Evolutionary conservation across 2,797 vertebrate species (phyloP).

Genomic region (Micrastur ruficollis): DNA sequence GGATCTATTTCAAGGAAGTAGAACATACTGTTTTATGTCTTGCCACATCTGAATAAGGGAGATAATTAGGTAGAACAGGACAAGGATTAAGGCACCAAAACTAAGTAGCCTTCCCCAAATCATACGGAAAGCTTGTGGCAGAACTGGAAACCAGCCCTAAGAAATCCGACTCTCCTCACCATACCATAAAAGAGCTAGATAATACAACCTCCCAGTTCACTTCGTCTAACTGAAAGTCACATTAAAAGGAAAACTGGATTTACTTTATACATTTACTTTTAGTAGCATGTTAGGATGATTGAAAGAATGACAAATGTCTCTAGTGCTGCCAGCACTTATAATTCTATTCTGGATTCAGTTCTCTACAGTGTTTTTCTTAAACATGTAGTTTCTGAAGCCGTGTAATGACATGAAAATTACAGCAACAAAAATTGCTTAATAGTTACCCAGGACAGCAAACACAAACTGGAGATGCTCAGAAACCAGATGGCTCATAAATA

Average conservation of each 20-base stretch:
- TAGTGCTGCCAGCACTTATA: constrained; percentile 1
- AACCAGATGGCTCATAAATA: constrained; percentile 66
- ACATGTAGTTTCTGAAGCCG: constrained; percentile 24
- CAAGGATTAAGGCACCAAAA: background rate
- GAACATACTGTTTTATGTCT: background rate
- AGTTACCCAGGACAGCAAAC: constrained; percentile 54
- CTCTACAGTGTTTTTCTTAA: constrained; percentile 46
- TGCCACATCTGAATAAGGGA: background rate
- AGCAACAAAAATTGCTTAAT: constrained; percentile 57
- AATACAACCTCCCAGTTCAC: background rate
- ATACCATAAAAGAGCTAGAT: background rate
- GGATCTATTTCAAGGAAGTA: background rate
- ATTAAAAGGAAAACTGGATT: background rate
- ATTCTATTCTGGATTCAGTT: background rate
- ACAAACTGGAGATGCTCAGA: constrained; percentile 50
- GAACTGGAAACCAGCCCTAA: background rate
- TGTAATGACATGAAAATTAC: constrained; percentile 58
- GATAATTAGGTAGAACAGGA: background rate
- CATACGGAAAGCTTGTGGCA: background rate
- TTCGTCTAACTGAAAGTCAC: background rate
- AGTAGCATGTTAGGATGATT: background rate
- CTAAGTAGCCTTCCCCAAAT: background rate
- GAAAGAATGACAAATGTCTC: constrained; percentile 21
- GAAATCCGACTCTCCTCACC: background rate
- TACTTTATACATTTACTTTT: background rate